phyloP scores from a whole-genome alignment of 2,113 vertebrate species.

The Pontoporia blainvillei region DNA sequence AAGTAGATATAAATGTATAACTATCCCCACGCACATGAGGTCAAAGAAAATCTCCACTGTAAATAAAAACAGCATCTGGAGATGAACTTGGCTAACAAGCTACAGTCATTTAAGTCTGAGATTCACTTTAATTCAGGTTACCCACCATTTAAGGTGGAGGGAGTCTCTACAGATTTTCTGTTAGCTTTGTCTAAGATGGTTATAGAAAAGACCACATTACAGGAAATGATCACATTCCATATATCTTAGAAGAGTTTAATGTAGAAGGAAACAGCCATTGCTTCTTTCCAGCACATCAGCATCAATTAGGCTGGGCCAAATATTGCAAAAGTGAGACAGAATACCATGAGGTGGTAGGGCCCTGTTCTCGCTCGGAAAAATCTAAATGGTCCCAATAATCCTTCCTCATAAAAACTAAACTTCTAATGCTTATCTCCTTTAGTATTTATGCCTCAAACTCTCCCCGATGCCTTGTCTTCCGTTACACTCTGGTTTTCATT shows the following conservation, averaged over 20 bases:
- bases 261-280: not conserved
- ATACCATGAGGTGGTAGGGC: not conserved
- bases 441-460: not conserved
- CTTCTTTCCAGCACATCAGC: not conserved
- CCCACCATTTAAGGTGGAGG: not conserved
- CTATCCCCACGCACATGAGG: not conserved
- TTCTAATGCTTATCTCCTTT: not conserved
- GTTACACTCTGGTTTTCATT: not conserved
- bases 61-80: slow-evolving; percentile 32
- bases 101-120: not conserved
- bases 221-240: not conserved
- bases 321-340: not conserved
- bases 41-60: slow-evolving; percentile 8
- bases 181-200: not conserved
- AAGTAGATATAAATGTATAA: not conserved
- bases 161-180: not conserved
- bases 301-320: not conserved
- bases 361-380: not conserved
- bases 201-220: not conserved
- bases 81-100: not conserved
- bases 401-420: not conserved
- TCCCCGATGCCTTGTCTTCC: not conserved
- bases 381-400: not conserved
- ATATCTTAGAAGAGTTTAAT: not conserved
- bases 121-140: not conserved